Conservation (phyloP, 1,140 invertebrate genomes). For the Lepidurus couesii region DNA sequence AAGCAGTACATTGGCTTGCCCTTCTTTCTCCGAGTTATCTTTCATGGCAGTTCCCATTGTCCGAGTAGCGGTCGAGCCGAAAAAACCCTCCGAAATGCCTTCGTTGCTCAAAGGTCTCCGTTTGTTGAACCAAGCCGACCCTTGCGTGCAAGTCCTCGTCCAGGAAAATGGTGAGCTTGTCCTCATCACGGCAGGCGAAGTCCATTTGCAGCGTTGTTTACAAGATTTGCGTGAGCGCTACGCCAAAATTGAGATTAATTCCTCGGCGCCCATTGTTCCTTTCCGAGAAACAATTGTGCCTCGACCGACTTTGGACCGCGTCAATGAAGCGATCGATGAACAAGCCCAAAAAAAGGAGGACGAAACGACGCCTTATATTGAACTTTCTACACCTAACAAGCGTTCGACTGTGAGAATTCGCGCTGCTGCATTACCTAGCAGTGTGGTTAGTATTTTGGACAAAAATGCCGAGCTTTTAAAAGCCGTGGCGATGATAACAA, state of each 20-base stretch:
- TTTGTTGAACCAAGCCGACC: constrained; percentile 73
- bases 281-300: constrained; percentile 88
- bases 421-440: constrained; percentile 69
- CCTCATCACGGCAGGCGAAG: constrained; percentile 92
- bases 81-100: constrained; percentile 70
- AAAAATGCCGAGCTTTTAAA: constrained; percentile 55
- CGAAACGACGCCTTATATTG: constrained; percentile 53
- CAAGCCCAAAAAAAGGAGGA: constrained; percentile 41
- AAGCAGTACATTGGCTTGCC: constrained; percentile 74
- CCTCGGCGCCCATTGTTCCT: constrained; percentile 92
- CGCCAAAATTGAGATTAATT: constrained; percentile 80
- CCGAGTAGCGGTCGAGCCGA: constrained; percentile 88
- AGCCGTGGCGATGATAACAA: constrained; percentile 46
- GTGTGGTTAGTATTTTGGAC: constrained; percentile 65
- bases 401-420: constrained; percentile 66
- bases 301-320: constrained; percentile 71
- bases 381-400: constrained; percentile 63
- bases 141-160: constrained; percentile 57
- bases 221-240: constrained; percentile 66
- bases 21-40: constrained; percentile 79
- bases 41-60: constrained; percentile 80
- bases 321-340: constrained; percentile 74
- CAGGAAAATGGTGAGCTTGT: constrained; percentile 95
- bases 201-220: constrained; percentile 92
- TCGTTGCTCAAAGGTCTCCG: constrained; percentile 73